Conservation (phyloP, 2,797 vertebrate genomes). For the Leontocebus nigricollis region DNA sequence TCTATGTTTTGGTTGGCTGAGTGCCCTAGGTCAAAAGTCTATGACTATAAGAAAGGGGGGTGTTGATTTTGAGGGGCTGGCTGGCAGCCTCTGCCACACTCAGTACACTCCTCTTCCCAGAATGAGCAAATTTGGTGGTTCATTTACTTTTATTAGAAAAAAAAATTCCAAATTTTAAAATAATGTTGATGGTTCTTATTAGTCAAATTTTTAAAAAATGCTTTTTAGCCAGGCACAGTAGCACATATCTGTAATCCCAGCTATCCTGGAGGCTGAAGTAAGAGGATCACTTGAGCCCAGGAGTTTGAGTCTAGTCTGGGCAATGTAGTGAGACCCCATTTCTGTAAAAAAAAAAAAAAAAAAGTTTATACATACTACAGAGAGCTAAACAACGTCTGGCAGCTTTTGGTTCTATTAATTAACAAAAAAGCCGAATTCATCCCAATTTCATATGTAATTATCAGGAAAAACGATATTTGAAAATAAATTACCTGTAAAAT, state of each 20-base stretch:
- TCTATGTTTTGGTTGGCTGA: not conserved
- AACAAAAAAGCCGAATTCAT: not conserved
- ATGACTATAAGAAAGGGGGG: not conserved
- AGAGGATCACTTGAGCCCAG: not conserved
- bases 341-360: not conserved
- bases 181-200: not conserved
- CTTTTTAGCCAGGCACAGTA: not conserved
- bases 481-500: slow-evolving; percentile 10
- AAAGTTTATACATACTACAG: not conserved
- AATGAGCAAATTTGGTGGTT: not conserved
- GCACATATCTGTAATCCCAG: not conserved
- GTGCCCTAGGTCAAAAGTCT: not conserved
- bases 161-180: slow-evolving; percentile 8
- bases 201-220: not conserved
- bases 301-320: not conserved
- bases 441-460: not conserved
- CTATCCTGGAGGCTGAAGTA: not conserved
- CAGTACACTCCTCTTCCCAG: not conserved
- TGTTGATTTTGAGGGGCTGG: not conserved
- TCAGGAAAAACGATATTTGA: not conserved
- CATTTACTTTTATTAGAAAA: not conserved
- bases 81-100: not conserved
- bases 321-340: not conserved
- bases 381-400: not conserved
- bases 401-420: not conserved